Conservation (phyloP, 2,888 invertebrate genomes). For the Unio delphinus region DNA sequence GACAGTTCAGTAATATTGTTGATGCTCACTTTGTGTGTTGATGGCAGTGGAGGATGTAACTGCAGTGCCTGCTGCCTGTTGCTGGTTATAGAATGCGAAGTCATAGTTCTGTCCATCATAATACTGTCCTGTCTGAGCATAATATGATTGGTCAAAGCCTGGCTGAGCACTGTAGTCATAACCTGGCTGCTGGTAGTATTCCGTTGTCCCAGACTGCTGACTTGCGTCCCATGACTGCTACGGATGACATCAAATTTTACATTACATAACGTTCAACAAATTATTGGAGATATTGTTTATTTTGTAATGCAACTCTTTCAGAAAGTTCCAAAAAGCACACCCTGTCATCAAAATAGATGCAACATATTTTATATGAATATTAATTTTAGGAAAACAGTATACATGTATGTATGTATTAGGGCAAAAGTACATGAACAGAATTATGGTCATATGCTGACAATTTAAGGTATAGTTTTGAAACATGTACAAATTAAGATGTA, state of each 20-base stretch:
- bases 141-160: constrained; percentile 38
- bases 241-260: not conserved
- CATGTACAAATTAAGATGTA: too few species aligned
- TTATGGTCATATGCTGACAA: too few species aligned
- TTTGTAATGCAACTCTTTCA: not conserved
- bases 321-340: not conserved
- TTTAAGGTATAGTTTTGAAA: too few species aligned
- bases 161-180: constrained; percentile 32
- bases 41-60: constrained; percentile 17
- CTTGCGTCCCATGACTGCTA: constrained; percentile 18
- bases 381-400: too few species aligned
- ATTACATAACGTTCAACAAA: constrained; percentile 1
- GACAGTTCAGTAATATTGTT: not conserved
- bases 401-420: too few species aligned
- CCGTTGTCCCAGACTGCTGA: constrained; percentile 14
- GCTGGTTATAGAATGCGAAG: constrained; percentile 44
- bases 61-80: constrained; percentile 9
- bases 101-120: constrained; percentile 36
- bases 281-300: not conserved
- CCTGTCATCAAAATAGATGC: not conserved
- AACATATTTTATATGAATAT: too few species aligned
- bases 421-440: too few species aligned
- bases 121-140: constrained; percentile 36
- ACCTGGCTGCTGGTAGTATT: constrained; percentile 30
- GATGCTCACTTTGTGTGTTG: constrained; percentile 10